Conservation (phyloP, 2,113 vertebrate genomes). For the Cardinalis cardinalis region DNA sequence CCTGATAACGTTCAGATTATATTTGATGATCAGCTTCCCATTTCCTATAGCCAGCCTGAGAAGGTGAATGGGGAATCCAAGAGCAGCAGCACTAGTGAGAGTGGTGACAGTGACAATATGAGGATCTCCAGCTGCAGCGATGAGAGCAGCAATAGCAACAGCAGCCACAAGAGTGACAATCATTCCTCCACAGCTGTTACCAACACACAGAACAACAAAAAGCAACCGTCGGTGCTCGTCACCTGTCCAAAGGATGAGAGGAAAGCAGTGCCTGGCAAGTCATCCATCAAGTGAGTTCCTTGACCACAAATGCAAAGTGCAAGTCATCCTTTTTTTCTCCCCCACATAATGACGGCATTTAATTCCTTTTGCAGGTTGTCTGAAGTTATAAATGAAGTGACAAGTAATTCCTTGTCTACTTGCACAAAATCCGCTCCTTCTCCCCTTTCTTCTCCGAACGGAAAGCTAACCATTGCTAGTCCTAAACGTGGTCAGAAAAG, state of each 20-base stretch:
- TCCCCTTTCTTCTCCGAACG: slow-evolving; percentile 91
- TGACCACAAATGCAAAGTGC: accelerated
- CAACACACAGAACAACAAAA: slow-evolving; percentile 73
- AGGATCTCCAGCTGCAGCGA: slow-evolving; percentile 97
- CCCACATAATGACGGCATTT: background rate
- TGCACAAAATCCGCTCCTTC: slow-evolving; percentile 90
- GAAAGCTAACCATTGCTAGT: slow-evolving; percentile 94
- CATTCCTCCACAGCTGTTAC: slow-evolving; percentile 69
- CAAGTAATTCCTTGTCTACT: slow-evolving; percentile 85
- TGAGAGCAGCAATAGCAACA: slow-evolving; percentile 96
- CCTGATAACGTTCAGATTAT: slow-evolving; percentile 91
- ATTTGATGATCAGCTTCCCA: slow-evolving; percentile 93
- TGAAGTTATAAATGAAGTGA: slow-evolving; percentile 80
- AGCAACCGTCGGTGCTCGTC: slow-evolving; percentile 83
- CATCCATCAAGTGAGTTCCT: slow-evolving; percentile 80
- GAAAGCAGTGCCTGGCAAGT: slow-evolving; percentile 85
- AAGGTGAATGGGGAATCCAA: slow-evolving; percentile 95
- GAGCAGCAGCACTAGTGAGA: slow-evolving; percentile 92
- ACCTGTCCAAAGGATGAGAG: slow-evolving; percentile 83
- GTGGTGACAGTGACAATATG: slow-evolving; percentile 96
- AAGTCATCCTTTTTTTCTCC: background rate
- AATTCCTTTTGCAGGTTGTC: slow-evolving; percentile 76
- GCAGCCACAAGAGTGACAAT: slow-evolving; percentile 88
- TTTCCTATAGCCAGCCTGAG: slow-evolving; percentile 93
- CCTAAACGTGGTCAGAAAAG: slow-evolving; percentile 96